A percentile compares a stretch with the other conserved stretches of the same genome.
Conservation (phyloP, 2,797 vertebrate genomes). For the Pristis pectinata region DNA sequence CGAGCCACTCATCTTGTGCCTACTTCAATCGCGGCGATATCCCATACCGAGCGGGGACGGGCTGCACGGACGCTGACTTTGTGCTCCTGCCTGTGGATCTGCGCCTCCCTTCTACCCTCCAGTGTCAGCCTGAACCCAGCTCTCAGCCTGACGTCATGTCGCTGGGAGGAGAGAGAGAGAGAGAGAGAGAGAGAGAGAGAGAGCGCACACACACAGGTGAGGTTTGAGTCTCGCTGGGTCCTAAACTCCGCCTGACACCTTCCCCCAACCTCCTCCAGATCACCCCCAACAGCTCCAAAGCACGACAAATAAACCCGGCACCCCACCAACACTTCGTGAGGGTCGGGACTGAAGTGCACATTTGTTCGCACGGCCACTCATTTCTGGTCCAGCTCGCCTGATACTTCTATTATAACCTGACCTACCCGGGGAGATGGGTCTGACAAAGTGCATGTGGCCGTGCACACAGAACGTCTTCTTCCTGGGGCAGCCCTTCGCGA, state of each 20-base stretch:
- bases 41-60: neutral
- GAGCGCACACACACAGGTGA: slow-evolving; percentile 25
- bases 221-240: slow-evolving; percentile 20
- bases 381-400: no score
- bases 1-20: neutral
- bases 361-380: neutral
- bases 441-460: neutral
- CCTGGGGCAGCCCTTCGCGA: no score
- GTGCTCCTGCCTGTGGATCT: neutral
- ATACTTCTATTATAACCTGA: neutral
- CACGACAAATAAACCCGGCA: neutral
- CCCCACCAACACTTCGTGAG: neutral
- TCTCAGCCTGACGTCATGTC: slow-evolving; percentile 10
- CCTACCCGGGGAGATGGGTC: neutral
- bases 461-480: neutral
- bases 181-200: neutral
- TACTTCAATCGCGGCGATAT: neutral
- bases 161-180: slow-evolving; percentile 24
- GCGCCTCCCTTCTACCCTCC: neutral
- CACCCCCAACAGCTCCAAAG: neutral
- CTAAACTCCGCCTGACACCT: neutral
- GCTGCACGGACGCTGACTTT: neutral
- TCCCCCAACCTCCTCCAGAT: neutral
- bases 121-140: neutral
- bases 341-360: neutral